Base-by-base conservation (phyloP, 2,113 vertebrate species). In the Apistogramma diplotaenia region DNA sequence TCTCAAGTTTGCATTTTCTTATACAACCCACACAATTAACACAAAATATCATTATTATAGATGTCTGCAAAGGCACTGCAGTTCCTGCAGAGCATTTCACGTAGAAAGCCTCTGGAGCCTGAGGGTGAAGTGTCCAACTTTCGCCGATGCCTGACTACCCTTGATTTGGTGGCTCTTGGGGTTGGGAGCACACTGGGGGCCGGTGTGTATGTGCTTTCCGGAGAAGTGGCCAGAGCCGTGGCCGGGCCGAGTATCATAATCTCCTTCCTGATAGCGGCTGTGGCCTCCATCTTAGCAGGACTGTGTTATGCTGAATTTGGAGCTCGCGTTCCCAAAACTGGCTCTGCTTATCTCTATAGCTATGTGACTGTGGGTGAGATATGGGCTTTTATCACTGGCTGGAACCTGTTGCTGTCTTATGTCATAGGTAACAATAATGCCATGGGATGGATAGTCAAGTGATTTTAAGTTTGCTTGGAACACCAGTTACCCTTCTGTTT, bases 371-470 rank as follows among this genome's bases (percentile, higher is more conserved):
- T 97, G 73, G 96, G 96, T 0, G 96, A 97, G 90, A 94, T 97
- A 78, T 97, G 96, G 93, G 96, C 96, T 4, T 97, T 97, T 78
- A 82, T 96, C 0, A 93, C 96, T 0, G 96, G 96, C 4, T 97
- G 97, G 96, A 97, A 97, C 87, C 87, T 98, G 70, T 83, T 98
- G 55, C 95, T 97, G 56, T 96, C 96, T 75, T 97, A 96, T 29
- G n/a, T 97, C 77, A 97, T 97, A 7, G 96, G 96, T 95, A 96
- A 86, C 46, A 65, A 85, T 23, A 33, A 33, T 43, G 31, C 8
- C 35, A 51, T n/a, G 19, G 65, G 49, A 51, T 70, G 18, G 49
- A 51, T 8, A 70, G 51, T 74, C 15, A 74, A 25, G 51, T 78
- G 1, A 35, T 76, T 51, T 76, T 49, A 56, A 56, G 53, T 16